phyloP scores from a whole-genome alignment of 2,888 invertebrate species.

The Lumbricus terrestris region DNA sequence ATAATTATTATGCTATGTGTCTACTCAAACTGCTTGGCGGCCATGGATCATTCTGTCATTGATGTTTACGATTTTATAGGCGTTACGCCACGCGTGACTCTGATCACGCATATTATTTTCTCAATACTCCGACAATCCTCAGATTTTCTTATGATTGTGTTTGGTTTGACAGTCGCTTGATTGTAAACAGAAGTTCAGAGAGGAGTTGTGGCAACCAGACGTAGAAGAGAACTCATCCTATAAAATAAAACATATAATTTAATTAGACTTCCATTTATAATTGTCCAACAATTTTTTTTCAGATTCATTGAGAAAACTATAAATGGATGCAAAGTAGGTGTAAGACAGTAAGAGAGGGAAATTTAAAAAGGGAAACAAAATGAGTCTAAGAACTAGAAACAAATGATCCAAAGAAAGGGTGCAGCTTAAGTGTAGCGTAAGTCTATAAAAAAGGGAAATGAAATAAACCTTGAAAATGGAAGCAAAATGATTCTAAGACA shows the following conservation, averaged over 20 bases:
- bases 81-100: background rate
- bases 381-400: too few species aligned
- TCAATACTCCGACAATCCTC: background rate
- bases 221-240: background rate
- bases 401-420: too few species aligned
- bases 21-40: background rate
- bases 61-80: background rate
- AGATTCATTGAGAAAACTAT: too few species aligned
- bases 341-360: too few species aligned
- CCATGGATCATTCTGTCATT: background rate
- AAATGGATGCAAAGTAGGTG: too few species aligned
- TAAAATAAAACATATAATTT: background rate
- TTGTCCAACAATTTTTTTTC: too few species aligned
- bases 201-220: background rate
- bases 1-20: background rate
- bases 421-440: too few species aligned
- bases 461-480: too few species aligned
- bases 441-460: too few species aligned
- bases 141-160: slow-evolving; percentile 10
- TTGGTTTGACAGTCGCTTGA: background rate
- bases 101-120: background rate
- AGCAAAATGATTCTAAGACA: too few species aligned
- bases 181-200: background rate
- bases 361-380: too few species aligned
- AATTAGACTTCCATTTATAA: background rate